Percentiles rank a stretch among this genome's conserved stretches.
Conservation (phyloP, 2,797 vertebrate species). For the Alcedo atthis region DNA sequence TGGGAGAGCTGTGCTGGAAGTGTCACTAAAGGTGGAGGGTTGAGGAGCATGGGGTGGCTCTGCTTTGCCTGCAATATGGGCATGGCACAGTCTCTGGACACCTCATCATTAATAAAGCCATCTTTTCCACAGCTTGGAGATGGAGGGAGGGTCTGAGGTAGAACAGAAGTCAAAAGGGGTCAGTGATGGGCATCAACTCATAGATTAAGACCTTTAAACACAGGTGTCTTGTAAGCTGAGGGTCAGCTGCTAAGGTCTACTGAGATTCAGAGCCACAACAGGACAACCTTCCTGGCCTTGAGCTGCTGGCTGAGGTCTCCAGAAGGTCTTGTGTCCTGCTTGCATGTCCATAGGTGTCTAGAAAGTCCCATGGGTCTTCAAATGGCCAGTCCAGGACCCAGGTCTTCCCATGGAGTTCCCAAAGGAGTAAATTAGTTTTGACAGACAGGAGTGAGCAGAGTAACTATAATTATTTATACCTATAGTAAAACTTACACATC, state of each 20-base stretch:
- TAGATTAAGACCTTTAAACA: not conserved
- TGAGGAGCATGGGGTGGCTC: not conserved
- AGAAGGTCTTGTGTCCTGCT: not conserved
- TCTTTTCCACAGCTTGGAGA: not conserved
- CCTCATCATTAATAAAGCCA: not conserved
- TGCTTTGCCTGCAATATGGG: accelerated
- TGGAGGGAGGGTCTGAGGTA: not conserved
- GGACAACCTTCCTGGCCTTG: not conserved
- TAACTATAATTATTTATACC: not conserved
- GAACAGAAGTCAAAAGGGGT: not conserved
- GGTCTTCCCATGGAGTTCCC: not conserved
- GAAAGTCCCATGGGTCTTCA: not conserved
- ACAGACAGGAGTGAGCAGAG: not conserved
- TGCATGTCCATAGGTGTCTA: not conserved
- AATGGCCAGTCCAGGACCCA: not conserved
- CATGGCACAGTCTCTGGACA: not conserved
- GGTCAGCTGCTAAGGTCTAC: not conserved
- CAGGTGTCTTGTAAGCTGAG: not conserved
- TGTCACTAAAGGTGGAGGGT: not conserved
- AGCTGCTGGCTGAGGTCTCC: not conserved
- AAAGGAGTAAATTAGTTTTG: not conserved
- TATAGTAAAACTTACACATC: not conserved
- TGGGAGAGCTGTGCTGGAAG: not conserved
- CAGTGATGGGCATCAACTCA: accelerated
- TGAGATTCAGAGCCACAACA: not conserved